Base-by-base conservation (phyloP, 1,140 invertebrate genomes). In the Drosophila kohkoa region DNA sequence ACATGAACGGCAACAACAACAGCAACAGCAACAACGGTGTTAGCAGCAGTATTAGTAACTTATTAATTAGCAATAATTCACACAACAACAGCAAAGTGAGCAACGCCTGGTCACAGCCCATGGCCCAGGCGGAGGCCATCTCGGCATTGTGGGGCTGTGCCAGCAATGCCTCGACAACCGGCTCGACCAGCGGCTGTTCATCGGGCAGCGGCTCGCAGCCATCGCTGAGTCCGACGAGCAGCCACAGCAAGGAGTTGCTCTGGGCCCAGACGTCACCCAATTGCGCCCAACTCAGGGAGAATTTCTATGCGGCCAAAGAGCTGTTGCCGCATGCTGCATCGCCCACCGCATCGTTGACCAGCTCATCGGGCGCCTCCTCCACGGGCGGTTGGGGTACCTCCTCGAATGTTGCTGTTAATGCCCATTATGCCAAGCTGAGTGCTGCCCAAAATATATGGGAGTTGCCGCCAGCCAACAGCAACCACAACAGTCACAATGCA, bases 41-140 rank as follows among this genome's bases (percentile, higher is more conserved):
- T 75, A 76, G 75, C 86, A 92, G 79, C 87, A 92, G 90, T 92
- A 92, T 91, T 92, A 92, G 82, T 92, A 92, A 92, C 79, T 90
- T 91, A 91, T 88, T 92, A 80, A 88, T 85, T 91, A 92, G 91
- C 82, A 83, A 92, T 90, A 92, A 92, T 92, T 88, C 82, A 82
- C 75, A 81, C 69, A 81, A 68, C 71, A 76, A 57, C 77, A 79
- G 30, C 71, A 62, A 52, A 70, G 48, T 57, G 60, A 72, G 45
- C 35, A 32, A 13, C 13, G 52, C 75, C 72, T 85, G 69, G 80
- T 51, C 62, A 16, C 74, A 67, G 58, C 58, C 60, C 15, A 57
- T 68, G 60, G 77, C 67, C 5, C 78, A 90, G 45, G 78, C 79
- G 5, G 91, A 91, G 32, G 80, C 90, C 60, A 92, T 92, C 6